Evolutionary conservation across 1,140 invertebrate species (phyloP), one percentile per base, ranked within the genome.

Genomic region (Harpegnathos saltator): DNA sequence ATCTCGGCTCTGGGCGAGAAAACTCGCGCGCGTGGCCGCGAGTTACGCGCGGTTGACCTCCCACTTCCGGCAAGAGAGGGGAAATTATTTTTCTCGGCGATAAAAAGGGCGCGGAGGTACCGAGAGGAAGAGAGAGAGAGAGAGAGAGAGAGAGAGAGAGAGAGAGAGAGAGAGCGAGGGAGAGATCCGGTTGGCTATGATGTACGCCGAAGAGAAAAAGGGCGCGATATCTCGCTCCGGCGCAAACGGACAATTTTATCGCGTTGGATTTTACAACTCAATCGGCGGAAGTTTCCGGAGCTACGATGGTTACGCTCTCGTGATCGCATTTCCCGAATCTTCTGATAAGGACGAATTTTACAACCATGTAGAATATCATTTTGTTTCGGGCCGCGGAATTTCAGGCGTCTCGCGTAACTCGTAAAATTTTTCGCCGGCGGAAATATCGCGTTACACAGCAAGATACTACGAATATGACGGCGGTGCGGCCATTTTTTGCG

Each of bases 241-340:
- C 83, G 66, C n/a, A 84, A 87, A 75, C 26, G 66, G 71, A 73
- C 80, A 56, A 86, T 83, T 74, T 73, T 69, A 85, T 78, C 85
- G 85, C 68, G 62, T 71, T 82, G 33, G 38, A 87, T 87, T 87
- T 87, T 86, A 69, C 68, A 33, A 54, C 19, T 50, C 59, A 58
- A 68, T 68, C 77, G 71, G 58, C 19, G 38, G 38, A 80, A 71
- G 65, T 80, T 80, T 71, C 65, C 38, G 65, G 52, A 71, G 48
- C 65, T 80, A 58, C 75, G 65, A 69, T 58, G 17, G 52, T 80
- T 80, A 71, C 54, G 38, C 52, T 69, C 50, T 69, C 50, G 52
- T 71, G 65, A 80, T 80, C 75, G 65, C 71, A 69, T 66, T 77
- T 77, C 29, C 44, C 62, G 74, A 77, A 77, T 80, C 65, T 80